A percentile compares a stretch with the other conserved stretches of the same genome.
These are phyloP conservation scores for Thyatira batis DNA, from an alignment of 2,888 invertebrate species.

Conservation along the genomic window DNA sequence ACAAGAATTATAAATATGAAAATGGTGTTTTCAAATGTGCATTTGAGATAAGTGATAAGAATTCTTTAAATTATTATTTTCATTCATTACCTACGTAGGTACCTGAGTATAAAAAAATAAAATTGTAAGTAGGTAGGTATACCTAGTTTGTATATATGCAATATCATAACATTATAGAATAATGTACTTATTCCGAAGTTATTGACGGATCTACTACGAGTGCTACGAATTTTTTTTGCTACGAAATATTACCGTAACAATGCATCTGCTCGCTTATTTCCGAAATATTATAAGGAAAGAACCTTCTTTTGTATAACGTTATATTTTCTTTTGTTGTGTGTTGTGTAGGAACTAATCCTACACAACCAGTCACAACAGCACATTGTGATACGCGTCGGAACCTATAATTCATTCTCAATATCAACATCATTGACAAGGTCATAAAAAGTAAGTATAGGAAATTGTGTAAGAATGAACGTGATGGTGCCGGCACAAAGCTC, in stretches of 20 bases:
- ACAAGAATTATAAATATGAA: not conserved
- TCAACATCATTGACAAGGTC: slow-evolving; percentile 63
- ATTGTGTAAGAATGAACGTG: slow-evolving; percentile 55
- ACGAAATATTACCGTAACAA: not conserved
- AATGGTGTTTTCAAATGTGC: too few relatives aligned
- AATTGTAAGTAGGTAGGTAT: too few relatives aligned
- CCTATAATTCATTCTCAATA: slow-evolving; percentile 70
- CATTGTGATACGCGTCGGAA: slow-evolving; percentile 51
- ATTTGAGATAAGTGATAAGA: too few relatives aligned
- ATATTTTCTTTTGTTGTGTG: not conserved
- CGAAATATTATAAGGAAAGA: not conserved
- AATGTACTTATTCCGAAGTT: too few relatives aligned
- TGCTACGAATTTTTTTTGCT: not conserved
- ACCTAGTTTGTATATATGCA: too few relatives aligned
- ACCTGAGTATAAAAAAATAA: too few relatives aligned
- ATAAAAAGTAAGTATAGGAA: slow-evolving; percentile 60
- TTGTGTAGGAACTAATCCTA: slow-evolving; percentile 31
- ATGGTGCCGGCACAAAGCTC: slow-evolving; percentile 50
- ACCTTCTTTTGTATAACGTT: not conserved
- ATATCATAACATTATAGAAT: too few relatives aligned
- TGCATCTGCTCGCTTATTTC: not conserved
- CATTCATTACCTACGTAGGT: too few relatives aligned
- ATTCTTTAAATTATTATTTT: too few relatives aligned
- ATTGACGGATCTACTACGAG: not conserved
- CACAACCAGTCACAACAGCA: slow-evolving; percentile 57